These are phyloP conservation scores for Podarcis siculus DNA, from an alignment of 2,797 vertebrate genomes.

Conservation along the genomic window DNA sequence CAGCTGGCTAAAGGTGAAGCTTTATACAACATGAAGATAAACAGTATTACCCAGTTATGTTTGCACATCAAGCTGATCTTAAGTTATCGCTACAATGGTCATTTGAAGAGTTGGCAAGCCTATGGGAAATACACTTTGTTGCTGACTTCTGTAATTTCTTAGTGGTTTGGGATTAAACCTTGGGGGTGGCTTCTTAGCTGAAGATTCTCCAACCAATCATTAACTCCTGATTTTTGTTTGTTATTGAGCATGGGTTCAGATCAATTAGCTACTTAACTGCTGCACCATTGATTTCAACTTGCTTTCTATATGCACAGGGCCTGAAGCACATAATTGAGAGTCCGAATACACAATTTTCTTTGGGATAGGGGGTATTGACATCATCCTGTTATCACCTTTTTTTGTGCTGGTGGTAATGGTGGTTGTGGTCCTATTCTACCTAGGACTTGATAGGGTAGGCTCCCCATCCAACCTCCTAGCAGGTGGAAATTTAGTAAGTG, in stretches of 20 bases:
- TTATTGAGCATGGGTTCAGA: not conserved
- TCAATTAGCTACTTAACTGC: not conserved
- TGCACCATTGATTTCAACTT: not conserved
- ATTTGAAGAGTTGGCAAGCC: not conserved
- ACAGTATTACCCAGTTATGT: not conserved
- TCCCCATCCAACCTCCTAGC: not conserved
- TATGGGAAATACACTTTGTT: not conserved
- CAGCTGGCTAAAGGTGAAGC: not conserved
- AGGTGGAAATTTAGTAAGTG: not conserved
- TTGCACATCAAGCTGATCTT: not conserved
- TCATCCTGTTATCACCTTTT: not conserved
- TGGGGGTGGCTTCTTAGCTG: not conserved
- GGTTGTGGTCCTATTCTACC: too few species aligned
- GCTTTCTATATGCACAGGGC: not conserved
- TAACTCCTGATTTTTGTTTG: not conserved
- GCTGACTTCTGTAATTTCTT: not conserved
- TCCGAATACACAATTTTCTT: not conserved
- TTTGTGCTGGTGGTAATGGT: not conserved
- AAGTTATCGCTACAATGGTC: not conserved
- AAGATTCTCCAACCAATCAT: not conserved
- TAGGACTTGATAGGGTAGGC: not conserved
- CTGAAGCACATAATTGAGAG: not conserved
- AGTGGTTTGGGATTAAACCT: not conserved
- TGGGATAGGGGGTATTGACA: not conserved
- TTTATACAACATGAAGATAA: not conserved